Evolutionary conservation across 1,140 invertebrate species (phyloP).

Genomic region (Nomia melanderi): DNA sequence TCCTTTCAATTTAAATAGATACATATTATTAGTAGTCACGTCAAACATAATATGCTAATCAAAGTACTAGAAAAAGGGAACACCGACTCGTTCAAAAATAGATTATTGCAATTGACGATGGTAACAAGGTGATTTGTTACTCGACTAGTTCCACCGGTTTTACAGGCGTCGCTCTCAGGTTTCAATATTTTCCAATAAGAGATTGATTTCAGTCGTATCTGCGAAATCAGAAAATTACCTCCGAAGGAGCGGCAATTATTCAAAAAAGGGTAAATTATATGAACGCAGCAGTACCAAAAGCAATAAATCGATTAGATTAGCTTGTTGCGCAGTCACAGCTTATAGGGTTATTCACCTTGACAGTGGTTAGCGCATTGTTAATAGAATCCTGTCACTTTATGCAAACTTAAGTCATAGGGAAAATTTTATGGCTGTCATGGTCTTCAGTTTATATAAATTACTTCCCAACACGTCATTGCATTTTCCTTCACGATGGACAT

Average conservation of each 20-base stretch:
- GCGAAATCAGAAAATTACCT: background rate
- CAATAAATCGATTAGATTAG: slow-evolving; percentile 24
- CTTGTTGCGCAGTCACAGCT: no score
- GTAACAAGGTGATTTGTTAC: slow-evolving; percentile 8
- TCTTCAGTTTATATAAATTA: no score
- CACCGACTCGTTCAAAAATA: background rate
- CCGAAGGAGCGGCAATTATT: background rate
- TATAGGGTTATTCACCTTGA: background rate
- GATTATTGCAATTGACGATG: background rate
- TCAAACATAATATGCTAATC: no score
- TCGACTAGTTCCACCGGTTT: background rate
- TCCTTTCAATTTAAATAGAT: no score
- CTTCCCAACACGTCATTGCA: no score
- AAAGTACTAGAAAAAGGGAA: no score
- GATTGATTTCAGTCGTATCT: slow-evolving; percentile 17
- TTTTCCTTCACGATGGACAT: no score
- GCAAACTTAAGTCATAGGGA: no score
- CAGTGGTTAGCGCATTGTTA: background rate
- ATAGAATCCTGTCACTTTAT: slow-evolving; percentile 25
- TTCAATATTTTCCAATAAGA: background rate
- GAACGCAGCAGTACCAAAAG: background rate
- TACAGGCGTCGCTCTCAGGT: background rate
- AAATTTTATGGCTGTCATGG: no score
- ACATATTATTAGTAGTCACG: no score
- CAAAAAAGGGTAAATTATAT: background rate